Conservation (phyloP, 2,797 vertebrate species). For the Chrosomus eos region DNA sequence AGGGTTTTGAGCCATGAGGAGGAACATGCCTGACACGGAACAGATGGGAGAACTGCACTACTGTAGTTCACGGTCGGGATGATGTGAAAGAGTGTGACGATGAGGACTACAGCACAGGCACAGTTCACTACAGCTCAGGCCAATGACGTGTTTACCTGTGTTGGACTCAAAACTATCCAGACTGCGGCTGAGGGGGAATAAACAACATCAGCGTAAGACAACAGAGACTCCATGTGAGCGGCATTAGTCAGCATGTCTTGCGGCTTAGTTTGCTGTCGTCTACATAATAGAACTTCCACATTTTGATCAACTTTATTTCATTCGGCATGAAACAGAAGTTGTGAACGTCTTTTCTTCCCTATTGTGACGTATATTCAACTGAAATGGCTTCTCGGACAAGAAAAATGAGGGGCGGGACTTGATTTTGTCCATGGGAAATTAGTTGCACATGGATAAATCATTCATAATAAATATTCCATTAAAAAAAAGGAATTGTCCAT, state of each 20-base stretch:
- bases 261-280: not conserved
- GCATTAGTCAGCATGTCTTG: not conserved
- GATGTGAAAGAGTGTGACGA: slow-evolving; percentile 11
- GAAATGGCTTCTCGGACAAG: not conserved
- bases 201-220: slow-evolving; percentile 70
- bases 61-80: not conserved
- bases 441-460: no score
- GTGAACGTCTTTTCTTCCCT: not conserved
- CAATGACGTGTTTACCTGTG: slow-evolving; percentile 79
- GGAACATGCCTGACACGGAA: slow-evolving; percentile 24
- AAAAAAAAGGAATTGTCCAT: not conserved
- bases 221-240: slow-evolving; percentile 54
- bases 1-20: slow-evolving; percentile 57
- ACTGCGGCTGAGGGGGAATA: slow-evolving; percentile 75
- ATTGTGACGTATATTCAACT: not conserved
- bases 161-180: slow-evolving; percentile 85
- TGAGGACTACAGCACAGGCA: slow-evolving; percentile 57
- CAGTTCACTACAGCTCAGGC: slow-evolving; percentile 58
- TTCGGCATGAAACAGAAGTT: not conserved
- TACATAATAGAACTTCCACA: not conserved
- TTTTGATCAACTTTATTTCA: not conserved
- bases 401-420: not conserved
- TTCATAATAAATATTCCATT: not conserved
- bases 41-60: slow-evolving; percentile 47
- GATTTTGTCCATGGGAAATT: no score